Evolutionary conservation across 2,888 invertebrate genomes (phyloP).

Genomic region (Sinopyrophorus schimmeli): DNA sequence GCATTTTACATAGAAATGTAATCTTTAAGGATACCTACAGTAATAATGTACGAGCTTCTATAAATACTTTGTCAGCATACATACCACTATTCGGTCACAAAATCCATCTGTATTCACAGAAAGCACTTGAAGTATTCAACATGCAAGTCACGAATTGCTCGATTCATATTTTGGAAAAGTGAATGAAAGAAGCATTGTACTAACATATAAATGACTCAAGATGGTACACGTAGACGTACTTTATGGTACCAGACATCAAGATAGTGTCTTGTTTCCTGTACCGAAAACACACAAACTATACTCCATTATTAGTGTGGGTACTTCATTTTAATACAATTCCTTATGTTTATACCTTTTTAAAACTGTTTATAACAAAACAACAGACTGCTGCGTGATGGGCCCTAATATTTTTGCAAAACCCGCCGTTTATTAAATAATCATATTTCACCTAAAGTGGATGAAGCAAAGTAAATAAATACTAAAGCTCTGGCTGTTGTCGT

Average conservation of each 20-base stretch:
- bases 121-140: slow-evolving; percentile 19
- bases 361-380: too few species aligned
- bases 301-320: slow-evolving; percentile 16
- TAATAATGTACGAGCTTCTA: slow-evolving; percentile 16
- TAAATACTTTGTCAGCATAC: slow-evolving; percentile 20
- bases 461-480: too few species aligned
- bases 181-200: slow-evolving; percentile 46
- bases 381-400: too few species aligned
- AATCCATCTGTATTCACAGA: slow-evolving; percentile 31
- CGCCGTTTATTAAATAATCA: too few species aligned
- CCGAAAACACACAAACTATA: slow-evolving; percentile 26
- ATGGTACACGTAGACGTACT: slow-evolving; percentile 39
- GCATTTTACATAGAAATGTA: slow-evolving; percentile 7
- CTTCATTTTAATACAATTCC: too few species aligned
- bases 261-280: slow-evolving; percentile 35
- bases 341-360: too few species aligned
- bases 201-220: slow-evolving; percentile 39
- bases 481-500: too few species aligned
- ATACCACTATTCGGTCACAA: slow-evolving; percentile 20
- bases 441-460: too few species aligned
- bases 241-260: slow-evolving; percentile 38
- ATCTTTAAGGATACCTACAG: slow-evolving; percentile 3
- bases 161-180: slow-evolving; percentile 49
- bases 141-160: slow-evolving; percentile 34
- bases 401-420: too few species aligned